Base-by-base conservation (phyloP, 1,140 invertebrate species). In the Adoxophyes honmai region DNA sequence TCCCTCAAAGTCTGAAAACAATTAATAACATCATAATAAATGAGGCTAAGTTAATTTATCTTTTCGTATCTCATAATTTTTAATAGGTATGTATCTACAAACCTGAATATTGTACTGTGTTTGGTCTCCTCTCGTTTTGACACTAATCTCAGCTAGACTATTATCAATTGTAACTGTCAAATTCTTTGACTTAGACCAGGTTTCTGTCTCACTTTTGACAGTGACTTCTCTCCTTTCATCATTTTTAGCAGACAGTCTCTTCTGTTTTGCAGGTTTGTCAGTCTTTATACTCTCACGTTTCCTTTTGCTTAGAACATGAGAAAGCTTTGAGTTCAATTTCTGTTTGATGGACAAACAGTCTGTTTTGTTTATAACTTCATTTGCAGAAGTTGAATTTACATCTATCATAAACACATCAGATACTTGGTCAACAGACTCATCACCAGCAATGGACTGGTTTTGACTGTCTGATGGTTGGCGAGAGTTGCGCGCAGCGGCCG, bases 281-380 rank as follows among this genome's bases (percentile, higher is more conserved):
- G n/a, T 44, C 67, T 81, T 86, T 13, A 37, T 57, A 59, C 37
- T 75, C 13, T 86, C 82, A 48, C 74, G 65, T 75, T 86, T 88
- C 60, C 86, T 73, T 68, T 88, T 88, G 60, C 86, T 88, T 33
- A 88, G 57, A 51, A 78, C 84, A 58, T 77, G 64, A 35, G 78
- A 81, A 38, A 88, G 62, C 57, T 86, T 87, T 21, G 78, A 78
- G 59, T 87, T 88, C 14, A 88, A 67, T 59, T 88, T 88, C 59
- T 88, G 73, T 70, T 88, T 88, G 21, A 88, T 78, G 33, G 82
- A 83, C 52, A 86, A 68, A 56, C 78, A 87, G 63, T 86, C 84
- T 68, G 77, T 69, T 60, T 83, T 88, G 59, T 84, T 86, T 38
- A 88, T 84, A 16, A 81, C 66, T 55, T 88, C 82, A 53, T 28